Conservation (phyloP, 2,113 vertebrate genomes). For the Calonectris borealis region DNA sequence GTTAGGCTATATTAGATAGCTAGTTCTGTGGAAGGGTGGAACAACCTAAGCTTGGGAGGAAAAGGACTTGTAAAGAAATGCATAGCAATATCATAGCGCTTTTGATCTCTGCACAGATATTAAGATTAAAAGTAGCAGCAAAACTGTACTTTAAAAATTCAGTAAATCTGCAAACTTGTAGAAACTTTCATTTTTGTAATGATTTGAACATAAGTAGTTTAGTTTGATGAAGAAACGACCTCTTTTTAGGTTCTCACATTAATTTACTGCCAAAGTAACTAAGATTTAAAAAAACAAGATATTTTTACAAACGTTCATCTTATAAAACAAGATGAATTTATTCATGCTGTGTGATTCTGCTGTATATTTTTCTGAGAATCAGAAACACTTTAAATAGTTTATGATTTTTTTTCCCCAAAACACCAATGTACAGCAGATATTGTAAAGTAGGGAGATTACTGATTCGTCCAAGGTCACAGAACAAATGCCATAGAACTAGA, state of each 20-base stretch:
- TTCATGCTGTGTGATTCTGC: background rate
- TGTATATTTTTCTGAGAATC: background rate
- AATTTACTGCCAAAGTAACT: background rate
- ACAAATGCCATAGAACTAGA: background rate
- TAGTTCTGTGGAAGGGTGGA: background rate
- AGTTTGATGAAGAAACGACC: background rate
- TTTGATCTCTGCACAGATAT: background rate
- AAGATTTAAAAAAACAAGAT: background rate
- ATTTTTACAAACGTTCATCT: background rate
- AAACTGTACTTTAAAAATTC: background rate
- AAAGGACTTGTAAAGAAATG: background rate
- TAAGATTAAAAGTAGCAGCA: background rate
- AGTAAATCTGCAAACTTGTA: background rate
- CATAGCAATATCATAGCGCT: fast-evolving
- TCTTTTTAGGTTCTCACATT: background rate
- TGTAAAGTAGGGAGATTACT: background rate
- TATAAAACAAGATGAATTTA: background rate
- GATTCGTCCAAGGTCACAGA: background rate
- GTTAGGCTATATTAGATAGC: background rate
- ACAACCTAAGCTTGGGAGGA: background rate
- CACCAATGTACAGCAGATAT: background rate
- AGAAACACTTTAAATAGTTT: background rate
- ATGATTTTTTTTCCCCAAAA: background rate
- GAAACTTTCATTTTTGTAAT: background rate
- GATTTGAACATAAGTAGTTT: background rate